These are phyloP conservation scores for Natrix natrix DNA, from an alignment of 2,797 vertebrate genomes.

Conservation along the genomic window DNA sequence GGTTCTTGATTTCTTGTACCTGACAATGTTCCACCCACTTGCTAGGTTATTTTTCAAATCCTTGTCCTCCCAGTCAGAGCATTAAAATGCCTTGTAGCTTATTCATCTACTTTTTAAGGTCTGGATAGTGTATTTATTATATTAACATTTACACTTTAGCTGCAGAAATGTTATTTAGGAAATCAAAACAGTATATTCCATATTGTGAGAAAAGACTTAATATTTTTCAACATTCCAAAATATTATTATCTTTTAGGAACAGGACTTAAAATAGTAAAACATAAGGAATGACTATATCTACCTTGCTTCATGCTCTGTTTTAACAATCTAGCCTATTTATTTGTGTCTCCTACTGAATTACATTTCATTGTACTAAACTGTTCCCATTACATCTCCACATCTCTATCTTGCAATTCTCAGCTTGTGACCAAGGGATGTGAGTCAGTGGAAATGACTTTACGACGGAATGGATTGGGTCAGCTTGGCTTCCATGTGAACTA, in stretches of 20 bases:
- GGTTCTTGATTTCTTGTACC: neutral
- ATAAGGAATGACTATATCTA: neutral
- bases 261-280: neutral
- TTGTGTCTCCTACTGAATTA: rapidly evolving
- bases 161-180: constrained; percentile 5
- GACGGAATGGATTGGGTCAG: constrained; percentile 94
- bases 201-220: neutral
- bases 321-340: neutral
- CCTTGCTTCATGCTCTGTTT: neutral
- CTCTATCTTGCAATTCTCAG: constrained; percentile 66
- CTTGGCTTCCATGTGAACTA: constrained; percentile 98
- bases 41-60: neutral
- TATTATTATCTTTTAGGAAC: neutral
- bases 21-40: neutral
- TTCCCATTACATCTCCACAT: neutral
- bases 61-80: neutral
- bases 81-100: neutral
- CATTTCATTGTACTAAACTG: neutral
- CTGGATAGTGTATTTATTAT: constrained; percentile 32
- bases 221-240: constrained; percentile 19
- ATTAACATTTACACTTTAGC: constrained; percentile 5
- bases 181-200: neutral
- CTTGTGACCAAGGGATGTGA: constrained; percentile 93
- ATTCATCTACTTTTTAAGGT: neutral
- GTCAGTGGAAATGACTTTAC: constrained; percentile 94